Conservation (phyloP, 1,140 invertebrate genomes). For the Neodiprion pinetum region DNA sequence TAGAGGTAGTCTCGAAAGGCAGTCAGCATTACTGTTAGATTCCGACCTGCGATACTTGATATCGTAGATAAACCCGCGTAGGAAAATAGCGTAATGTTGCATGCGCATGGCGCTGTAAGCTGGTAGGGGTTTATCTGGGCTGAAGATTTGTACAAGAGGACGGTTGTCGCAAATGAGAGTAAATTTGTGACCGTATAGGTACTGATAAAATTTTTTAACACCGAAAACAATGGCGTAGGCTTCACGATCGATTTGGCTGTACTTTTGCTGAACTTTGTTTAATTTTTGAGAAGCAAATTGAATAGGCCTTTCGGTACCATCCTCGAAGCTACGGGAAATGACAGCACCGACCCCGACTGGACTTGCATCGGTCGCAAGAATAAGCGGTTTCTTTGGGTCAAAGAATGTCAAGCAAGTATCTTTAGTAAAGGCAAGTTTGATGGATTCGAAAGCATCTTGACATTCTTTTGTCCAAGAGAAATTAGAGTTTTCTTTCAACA, state of each 20-base stretch:
- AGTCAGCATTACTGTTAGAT: too few species aligned
- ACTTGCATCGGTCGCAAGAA: slow-evolving; percentile 53
- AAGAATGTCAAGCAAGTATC: slow-evolving; percentile 35
- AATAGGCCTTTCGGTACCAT: slow-evolving; percentile 45
- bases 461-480: slow-evolving; percentile 31
- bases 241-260: slow-evolving; percentile 62
- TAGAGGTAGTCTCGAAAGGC: too few species aligned
- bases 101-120: too few species aligned
- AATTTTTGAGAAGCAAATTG: slow-evolving; percentile 45
- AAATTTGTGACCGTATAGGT: slow-evolving; percentile 56
- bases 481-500: too few species aligned
- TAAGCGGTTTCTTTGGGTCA: slow-evolving; percentile 41
- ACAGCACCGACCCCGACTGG: slow-evolving; percentile 49
- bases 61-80: too few species aligned
- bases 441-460: slow-evolving; percentile 33
- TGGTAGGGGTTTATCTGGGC: too few species aligned
- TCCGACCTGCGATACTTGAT: too few species aligned
- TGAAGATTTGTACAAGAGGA: too few species aligned
- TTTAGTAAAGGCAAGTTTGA: slow-evolving; percentile 44
- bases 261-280: slow-evolving; percentile 47
- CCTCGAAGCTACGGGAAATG: slow-evolving; percentile 39
- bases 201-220: slow-evolving; percentile 52
- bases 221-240: slow-evolving; percentile 58
- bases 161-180: slow-evolving; percentile 33
- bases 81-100: too few species aligned